phyloP scores from a whole-genome alignment of 1,140 invertebrate species.

The Archegozetes longisetosus region DNA sequence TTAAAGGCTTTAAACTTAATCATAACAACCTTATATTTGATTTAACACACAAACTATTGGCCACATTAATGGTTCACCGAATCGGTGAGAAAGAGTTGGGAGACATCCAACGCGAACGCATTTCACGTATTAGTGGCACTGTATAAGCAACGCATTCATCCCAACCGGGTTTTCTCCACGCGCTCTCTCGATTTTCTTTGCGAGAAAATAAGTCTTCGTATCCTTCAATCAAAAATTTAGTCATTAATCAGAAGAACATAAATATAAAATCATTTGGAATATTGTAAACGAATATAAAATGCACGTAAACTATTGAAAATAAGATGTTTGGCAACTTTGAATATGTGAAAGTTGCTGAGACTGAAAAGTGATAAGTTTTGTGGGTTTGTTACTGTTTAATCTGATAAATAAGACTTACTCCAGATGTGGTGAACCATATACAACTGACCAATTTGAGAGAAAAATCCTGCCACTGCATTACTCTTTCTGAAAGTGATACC shows the following conservation, averaged over 20 bases:
- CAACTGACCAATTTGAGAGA: constrained; percentile 85
- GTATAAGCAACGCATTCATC: constrained; percentile 95
- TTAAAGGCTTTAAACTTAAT: no score
- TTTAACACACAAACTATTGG: no score
- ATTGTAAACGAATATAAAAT: no score
- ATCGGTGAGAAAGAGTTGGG: constrained; percentile 80
- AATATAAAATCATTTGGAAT: no score
- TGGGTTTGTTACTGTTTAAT: no score
- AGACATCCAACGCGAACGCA: constrained; percentile 78
- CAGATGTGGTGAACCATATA: constrained; percentile 97
- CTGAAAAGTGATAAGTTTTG: no score
- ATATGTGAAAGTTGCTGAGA: no score
- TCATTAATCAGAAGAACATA: no score
- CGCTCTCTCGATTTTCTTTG: constrained; percentile 80
- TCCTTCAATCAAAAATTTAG: constrained; percentile 41
- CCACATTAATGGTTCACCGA: no score
- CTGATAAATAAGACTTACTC: constrained; percentile 69
- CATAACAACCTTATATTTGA: no score
- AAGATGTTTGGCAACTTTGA: no score
- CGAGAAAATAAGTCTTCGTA: constrained; percentile 76
- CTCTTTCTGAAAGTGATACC: constrained; percentile 77
- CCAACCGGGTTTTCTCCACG: constrained; percentile 92
- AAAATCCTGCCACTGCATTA: constrained; percentile 87
- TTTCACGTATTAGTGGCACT: constrained; percentile 80
- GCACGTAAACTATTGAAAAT: no score